These are phyloP conservation scores for Sitophilus oryzae DNA, from an alignment of 1,140 invertebrate genomes.

Conservation along the genomic window DNA sequence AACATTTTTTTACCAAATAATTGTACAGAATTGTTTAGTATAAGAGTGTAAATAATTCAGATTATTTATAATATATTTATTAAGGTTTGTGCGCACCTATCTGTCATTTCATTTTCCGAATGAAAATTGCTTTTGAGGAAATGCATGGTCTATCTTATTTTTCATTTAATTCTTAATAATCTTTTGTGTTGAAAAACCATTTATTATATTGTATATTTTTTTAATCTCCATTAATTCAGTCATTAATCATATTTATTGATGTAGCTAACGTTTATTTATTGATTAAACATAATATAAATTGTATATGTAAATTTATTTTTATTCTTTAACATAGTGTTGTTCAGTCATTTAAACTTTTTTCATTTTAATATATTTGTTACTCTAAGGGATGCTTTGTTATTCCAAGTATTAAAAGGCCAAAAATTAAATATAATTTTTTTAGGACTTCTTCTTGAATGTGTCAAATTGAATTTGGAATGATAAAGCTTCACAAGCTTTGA, in stretches of 20 bases:
- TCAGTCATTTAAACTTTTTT: not conserved
- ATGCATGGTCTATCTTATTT: not conserved
- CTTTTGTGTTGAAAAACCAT: too few species aligned
- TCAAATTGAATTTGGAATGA: constrained; percentile 2
- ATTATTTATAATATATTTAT: not conserved
- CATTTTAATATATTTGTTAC: constrained; percentile 1
- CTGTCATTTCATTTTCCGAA: not conserved
- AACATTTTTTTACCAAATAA: constrained; percentile 15
- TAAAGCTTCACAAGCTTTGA: constrained; percentile 2
- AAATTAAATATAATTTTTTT: too few species aligned
- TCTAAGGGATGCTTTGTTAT: constrained; percentile 2
- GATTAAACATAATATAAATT: constrained; percentile 1
- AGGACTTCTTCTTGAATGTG: too few species aligned
- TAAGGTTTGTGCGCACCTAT: not conserved
- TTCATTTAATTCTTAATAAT: not conserved
- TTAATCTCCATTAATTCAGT: too few species aligned
- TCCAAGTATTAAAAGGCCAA: not conserved
- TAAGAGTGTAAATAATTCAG: not conserved
- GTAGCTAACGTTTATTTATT: constrained; percentile 4
- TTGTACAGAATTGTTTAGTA: constrained; percentile 2
- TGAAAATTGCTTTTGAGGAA: not conserved
- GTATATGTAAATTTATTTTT: constrained; percentile 1
- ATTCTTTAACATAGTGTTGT: not conserved
- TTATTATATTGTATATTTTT: too few species aligned
- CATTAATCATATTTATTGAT: constrained; percentile 8